Conservation (phyloP, 2,113 vertebrate genomes). For the Rhodinocichla rosea region DNA sequence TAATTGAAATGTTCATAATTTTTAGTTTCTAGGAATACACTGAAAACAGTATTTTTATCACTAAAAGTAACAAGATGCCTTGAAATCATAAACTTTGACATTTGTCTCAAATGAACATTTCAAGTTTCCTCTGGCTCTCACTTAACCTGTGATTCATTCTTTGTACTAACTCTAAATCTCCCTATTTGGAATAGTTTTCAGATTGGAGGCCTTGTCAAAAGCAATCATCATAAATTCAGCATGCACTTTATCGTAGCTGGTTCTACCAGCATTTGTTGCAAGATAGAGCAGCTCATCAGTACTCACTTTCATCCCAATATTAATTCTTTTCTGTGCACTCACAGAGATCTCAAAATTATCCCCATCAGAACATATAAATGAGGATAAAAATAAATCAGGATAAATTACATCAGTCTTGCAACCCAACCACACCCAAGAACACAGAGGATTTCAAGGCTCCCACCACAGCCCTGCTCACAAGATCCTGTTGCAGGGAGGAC, state of each 20-base stretch:
- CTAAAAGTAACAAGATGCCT: neutral
- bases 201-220: neutral
- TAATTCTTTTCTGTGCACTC: neutral
- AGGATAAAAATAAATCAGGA: neutral
- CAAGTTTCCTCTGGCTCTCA: neutral
- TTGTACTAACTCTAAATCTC: neutral
- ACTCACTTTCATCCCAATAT: neutral
- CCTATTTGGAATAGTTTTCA: slow-evolving; percentile 31
- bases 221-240: neutral
- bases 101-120: neutral
- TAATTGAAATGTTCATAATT: neutral
- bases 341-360: neutral
- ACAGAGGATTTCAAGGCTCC: neutral
- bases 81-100: neutral
- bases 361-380: neutral
- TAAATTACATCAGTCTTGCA: neutral
- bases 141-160: neutral
- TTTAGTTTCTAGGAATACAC: neutral
- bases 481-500: neutral
- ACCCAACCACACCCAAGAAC: neutral
- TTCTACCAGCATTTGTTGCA: neutral
- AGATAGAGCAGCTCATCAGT: neutral
- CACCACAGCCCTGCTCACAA: neutral
- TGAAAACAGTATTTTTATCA: neutral
- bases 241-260: neutral